Evolutionary conservation across 2,888 invertebrate species (phyloP).

Genomic region (Drosophila nr. perissopoda): DNA sequence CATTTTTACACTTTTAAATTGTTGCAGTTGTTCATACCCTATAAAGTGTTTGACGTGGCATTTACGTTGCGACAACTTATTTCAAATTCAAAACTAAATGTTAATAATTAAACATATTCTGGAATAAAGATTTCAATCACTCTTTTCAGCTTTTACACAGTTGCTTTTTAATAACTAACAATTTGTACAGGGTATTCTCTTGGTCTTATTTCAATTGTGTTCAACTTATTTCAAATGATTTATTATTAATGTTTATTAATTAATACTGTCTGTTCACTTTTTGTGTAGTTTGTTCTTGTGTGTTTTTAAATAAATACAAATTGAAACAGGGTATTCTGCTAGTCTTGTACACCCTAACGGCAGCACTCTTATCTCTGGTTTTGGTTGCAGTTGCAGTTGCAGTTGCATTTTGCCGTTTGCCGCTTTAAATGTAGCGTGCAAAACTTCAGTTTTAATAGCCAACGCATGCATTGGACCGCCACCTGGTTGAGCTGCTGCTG

Average conservation of each 20-base stretch:
- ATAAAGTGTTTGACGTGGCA: not conserved
- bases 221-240: not conserved
- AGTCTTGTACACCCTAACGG: not conserved
- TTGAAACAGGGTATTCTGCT: not conserved
- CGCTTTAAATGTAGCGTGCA: constrained; percentile 77
- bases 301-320: not conserved
- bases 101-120: not conserved
- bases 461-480: constrained; percentile 78
- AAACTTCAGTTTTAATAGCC: constrained; percentile 78
- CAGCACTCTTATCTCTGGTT: not conserved
- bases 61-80: too few species aligned
- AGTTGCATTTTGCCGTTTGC: constrained; percentile 60
- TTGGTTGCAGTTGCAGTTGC: constrained; percentile 29
- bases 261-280: not conserved
- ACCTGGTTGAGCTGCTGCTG: constrained; percentile 51
- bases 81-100: not conserved
- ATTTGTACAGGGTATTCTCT: not conserved
- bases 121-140: not conserved
- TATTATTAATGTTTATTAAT: not conserved
- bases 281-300: not conserved
- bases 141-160: not conserved
- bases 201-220: not conserved
- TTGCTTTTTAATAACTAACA: not conserved
- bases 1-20: constrained; percentile 72
- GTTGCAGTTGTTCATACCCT: constrained; percentile 49